Base-by-base conservation (phyloP, 1,140 invertebrate species). In the Atta cephalotes region DNA sequence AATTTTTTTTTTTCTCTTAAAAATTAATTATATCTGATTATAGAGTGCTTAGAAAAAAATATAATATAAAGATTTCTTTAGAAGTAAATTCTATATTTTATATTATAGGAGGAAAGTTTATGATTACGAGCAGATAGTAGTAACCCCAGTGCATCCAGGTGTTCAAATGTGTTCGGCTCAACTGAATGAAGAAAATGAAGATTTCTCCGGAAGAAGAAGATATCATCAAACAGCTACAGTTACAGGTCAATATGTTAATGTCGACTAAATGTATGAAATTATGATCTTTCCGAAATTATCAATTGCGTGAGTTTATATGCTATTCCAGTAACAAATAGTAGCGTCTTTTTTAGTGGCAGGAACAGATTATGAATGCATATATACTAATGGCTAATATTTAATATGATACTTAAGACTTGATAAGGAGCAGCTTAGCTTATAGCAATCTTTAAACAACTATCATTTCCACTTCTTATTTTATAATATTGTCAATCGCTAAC, bases 131-230 rank as follows among this genome's bases (percentile, higher is more conserved):
- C 98, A 99, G 94, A 97, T 99, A 90, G 97, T 99, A 0, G 98
- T 99, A 66, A 98, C 98, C 4, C 98, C 98, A 0, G 96, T 97
- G 12, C 97, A 98, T 92, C 97, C 98, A 1, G 97, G 97, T 65
- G 96, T 99, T 10, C 96, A 98, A 91, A 96, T 98, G 28, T 97
- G 97, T 89, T 97, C 98, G 25, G 97, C 98, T 70, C 98, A 98
- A 93, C 95, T 99, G 31, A 99, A 98, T 87, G 98, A 99, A 92
- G 98, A 99, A 91, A 99, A 99, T 95, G 97, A 98, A 94, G 99
- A 99, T 95, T 99, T 99, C 95, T 97, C 98, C 1, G 97, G 97
- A 53, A 96, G 99, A 89, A 97, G 98, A 92, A 97, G 98, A 87
- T 99, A 99, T 95, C 98, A 99, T 95, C 98, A 99, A 93, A 98